Percentiles rank a stretch among this genome's conserved stretches.
These are phyloP conservation scores for Urocitellus parryii DNA, from an alignment of 2,113 vertebrate genomes.

Conservation along the genomic window DNA sequence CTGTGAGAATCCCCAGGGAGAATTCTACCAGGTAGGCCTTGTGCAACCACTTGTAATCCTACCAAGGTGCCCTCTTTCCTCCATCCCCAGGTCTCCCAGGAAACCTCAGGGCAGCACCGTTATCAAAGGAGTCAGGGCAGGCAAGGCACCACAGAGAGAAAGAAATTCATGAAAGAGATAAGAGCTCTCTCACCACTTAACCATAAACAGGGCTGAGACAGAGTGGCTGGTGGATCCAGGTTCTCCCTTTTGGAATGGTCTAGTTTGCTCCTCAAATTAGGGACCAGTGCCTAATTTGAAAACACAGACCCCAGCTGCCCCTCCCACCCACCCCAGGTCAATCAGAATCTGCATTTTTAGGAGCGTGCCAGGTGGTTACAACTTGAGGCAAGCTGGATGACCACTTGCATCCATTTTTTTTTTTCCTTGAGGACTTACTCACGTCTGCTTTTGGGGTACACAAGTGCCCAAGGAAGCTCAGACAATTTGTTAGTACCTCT, in stretches of 20 bases:
- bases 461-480: neutral
- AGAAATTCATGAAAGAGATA: too few relatives aligned
- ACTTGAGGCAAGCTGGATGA: neutral
- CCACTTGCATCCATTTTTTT: neutral
- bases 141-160: neutral
- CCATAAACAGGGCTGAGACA: neutral
- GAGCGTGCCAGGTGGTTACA: neutral
- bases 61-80: neutral
- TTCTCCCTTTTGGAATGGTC: neutral
- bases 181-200: neutral
- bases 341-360: neutral
- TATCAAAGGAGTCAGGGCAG: neutral
- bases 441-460: neutral
- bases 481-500: neutral
- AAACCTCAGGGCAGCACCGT: neutral
- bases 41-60: neutral
- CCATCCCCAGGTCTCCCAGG: neutral
- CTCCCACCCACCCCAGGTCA: neutral
- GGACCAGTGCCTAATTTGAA: neutral
- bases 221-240: accelerated
- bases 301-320: neutral
- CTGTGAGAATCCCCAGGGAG: neutral
- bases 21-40: neutral
- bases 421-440: neutral
- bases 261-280: neutral